Conservation (phyloP, 1,140 invertebrate species). For the Phymorhynchus buccinoides region DNA sequence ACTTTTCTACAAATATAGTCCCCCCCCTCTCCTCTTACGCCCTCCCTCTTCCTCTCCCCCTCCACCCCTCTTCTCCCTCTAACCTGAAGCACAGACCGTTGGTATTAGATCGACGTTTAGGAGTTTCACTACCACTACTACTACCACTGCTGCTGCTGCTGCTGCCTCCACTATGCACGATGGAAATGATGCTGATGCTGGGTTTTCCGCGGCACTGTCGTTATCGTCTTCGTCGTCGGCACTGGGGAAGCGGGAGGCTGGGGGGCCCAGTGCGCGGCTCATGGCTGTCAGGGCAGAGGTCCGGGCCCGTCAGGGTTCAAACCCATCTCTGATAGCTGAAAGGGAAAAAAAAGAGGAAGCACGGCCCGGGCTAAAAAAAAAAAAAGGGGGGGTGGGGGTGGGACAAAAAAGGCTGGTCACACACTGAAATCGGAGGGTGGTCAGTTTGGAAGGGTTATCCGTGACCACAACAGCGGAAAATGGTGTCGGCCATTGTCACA, state of each 20-base stretch:
- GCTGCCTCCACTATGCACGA: background rate
- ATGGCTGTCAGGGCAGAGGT: constrained; percentile 23
- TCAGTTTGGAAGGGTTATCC: background rate
- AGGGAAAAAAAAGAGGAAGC: background rate
- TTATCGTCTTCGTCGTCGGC: constrained; percentile 11
- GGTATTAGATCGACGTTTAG: too few relatives aligned
- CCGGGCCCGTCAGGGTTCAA: background rate
- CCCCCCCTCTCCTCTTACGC: background rate
- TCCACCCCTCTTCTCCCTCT: background rate
- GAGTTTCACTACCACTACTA: background rate
- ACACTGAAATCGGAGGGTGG: too few relatives aligned
- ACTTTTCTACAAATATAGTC: background rate
- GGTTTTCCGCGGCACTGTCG: background rate
- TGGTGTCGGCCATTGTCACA: background rate
- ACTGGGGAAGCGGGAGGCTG: background rate
- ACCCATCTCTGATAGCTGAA: background rate
- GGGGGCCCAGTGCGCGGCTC: constrained; percentile 20
- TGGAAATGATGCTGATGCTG: background rate
- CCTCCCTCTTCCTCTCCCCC: background rate
- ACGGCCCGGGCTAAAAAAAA: too few relatives aligned
- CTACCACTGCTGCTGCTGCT: background rate
- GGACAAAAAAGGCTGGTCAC: too few relatives aligned
- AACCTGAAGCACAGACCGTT: background rate
- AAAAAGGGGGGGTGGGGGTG: background rate
- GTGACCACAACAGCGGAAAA: background rate